A percentile compares a stretch with the other conserved stretches of the same genome.
These are phyloP conservation scores for Seira musarum DNA, from an alignment of 2,888 invertebrate species.

Conservation along the genomic window DNA sequence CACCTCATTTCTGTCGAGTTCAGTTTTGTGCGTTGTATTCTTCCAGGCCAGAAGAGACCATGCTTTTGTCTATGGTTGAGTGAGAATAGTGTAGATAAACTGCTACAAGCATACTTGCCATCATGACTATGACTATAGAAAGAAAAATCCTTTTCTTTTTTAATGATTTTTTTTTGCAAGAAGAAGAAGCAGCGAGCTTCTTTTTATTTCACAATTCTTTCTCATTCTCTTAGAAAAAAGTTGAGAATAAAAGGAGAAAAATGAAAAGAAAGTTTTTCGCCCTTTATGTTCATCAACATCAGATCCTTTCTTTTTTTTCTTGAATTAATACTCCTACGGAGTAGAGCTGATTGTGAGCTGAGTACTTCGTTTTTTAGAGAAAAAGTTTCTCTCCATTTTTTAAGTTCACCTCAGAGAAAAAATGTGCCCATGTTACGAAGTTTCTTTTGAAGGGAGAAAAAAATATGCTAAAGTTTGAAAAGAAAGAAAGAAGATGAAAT, in stretches of 20 bases:
- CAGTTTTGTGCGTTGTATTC: constrained; percentile 20
- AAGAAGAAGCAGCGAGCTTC: constrained; percentile 25
- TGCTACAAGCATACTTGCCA: not conserved
- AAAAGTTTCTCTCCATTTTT: too few relatives aligned
- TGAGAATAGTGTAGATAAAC: constrained; percentile 10
- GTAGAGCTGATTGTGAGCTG: too few relatives aligned
- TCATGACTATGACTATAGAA: not conserved
- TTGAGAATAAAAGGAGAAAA: constrained; percentile 39
- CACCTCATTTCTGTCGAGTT: constrained; percentile 38
- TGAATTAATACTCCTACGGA: constrained; percentile 42
- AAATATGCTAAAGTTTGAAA: not conserved
- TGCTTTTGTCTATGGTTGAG: constrained; percentile 29
- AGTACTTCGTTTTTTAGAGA: constrained; percentile 18
- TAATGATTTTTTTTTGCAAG: constrained; percentile 37
- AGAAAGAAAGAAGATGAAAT: not conserved
- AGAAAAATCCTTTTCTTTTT: constrained; percentile 40
- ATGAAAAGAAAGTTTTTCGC: constrained; percentile 31
- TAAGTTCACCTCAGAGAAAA: not conserved
- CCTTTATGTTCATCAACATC: constrained; percentile 33
- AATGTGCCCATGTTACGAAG: not conserved
- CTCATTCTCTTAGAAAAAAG: constrained; percentile 19
- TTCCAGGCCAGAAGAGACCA: not conserved
- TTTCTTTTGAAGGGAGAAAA: not conserved
- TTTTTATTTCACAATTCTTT: constrained; percentile 18
- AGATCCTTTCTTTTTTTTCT: constrained; percentile 44